Percentiles rank a stretch among this genome's conserved stretches.
Conservation (phyloP, 1,140 invertebrate species). For the Drosophila burlai region DNA sequence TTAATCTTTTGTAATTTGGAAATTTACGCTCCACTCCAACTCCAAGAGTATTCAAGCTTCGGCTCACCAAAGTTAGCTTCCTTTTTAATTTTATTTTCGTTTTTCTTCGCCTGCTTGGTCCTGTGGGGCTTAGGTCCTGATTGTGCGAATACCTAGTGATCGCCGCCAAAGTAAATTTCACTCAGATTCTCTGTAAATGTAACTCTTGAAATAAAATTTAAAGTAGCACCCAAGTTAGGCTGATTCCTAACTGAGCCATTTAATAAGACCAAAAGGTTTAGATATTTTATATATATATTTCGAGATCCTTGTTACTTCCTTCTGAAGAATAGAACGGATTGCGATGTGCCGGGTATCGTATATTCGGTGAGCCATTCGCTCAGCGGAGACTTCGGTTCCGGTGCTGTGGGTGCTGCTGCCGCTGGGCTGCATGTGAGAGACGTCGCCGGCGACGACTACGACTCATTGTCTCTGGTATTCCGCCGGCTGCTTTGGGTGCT, state of each 20-base stretch:
- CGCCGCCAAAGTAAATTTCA: not conserved
- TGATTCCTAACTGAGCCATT: not conserved
- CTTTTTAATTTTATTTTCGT: slow-evolving; percentile 7
- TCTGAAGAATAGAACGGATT: not conserved
- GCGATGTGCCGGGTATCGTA: slow-evolving; percentile 7
- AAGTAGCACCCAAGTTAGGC: not conserved
- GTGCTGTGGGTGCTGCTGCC: slow-evolving; percentile 37
- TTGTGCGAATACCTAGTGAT: not conserved
- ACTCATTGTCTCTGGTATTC: slow-evolving; percentile 72
- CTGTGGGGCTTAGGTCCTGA: not conserved
- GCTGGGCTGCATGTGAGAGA: slow-evolving; percentile 42
- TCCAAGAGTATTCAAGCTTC: too few species aligned
- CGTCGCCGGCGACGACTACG: slow-evolving; percentile 46
- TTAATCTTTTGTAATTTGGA: too few species aligned
- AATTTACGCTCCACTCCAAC: too few species aligned
- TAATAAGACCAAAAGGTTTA: not conserved
- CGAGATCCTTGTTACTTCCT: not conserved
- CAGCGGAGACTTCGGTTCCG: slow-evolving; percentile 30
- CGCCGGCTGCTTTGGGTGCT: slow-evolving; percentile 10
- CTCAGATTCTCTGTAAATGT: not conserved
- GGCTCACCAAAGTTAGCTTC: not conserved
- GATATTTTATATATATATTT: not conserved
- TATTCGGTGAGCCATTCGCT: slow-evolving; percentile 1
- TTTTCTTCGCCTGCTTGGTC: not conserved
- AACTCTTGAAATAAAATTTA: too few species aligned